Percentiles rank a stretch among this genome's conserved stretches.
Evolutionary conservation across 2,113 vertebrate genomes (phyloP).

Genomic region (Rhipidura dahli): DNA sequence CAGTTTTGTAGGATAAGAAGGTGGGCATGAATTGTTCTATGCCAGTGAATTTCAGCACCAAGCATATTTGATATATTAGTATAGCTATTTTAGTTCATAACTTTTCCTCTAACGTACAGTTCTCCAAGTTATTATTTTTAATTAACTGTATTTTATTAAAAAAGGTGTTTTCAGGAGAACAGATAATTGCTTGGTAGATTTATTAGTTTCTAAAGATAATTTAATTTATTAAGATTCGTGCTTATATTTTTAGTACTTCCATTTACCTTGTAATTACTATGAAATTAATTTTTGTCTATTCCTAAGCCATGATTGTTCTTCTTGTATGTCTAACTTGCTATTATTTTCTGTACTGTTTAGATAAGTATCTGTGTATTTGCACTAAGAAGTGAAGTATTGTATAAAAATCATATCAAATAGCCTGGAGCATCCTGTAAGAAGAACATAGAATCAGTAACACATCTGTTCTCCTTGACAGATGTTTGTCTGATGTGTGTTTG

Average conservation of each 20-base stretch:
- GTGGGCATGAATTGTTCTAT: neutral
- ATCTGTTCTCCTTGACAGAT: neutral
- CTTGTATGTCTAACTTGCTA: neutral
- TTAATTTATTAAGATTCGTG: conserved; percentile 23
- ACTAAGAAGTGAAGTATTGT: neutral
- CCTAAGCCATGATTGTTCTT: neutral
- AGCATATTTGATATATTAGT: neutral
- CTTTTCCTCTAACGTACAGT: neutral
- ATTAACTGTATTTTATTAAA: neutral
- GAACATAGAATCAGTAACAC: neutral
- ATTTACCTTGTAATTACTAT: neutral
- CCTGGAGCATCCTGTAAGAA: neutral
- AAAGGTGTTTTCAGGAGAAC: neutral
- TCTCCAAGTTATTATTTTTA: neutral
- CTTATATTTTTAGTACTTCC: neutral
- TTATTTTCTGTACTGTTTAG: neutral
- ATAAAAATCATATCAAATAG: neutral
- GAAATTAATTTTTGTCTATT: conserved; percentile 23
- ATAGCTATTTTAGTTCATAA: neutral
- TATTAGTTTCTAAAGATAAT: neutral
- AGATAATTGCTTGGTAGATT: neutral
- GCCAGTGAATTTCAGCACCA: neutral
- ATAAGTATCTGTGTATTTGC: neutral
- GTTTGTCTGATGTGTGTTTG: neutral
- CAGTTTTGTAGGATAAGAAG: neutral